phyloP scores from a whole-genome alignment of 1,140 invertebrate species.

The Drosophila burlai region DNA sequence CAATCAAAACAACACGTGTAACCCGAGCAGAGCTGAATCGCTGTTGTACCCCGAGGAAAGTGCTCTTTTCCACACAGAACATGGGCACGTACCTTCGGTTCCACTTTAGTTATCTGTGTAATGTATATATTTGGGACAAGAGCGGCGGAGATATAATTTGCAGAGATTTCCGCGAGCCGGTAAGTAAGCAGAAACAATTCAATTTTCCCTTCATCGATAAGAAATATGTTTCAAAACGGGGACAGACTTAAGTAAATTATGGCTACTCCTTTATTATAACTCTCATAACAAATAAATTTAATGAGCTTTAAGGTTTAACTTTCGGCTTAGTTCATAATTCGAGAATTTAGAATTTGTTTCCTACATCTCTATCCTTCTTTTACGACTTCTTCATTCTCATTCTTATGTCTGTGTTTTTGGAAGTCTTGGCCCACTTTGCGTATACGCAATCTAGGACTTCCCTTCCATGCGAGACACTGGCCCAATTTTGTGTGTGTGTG shows the following conservation, averaged over 20 bases:
- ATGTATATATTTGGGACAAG: conserved; percentile 25
- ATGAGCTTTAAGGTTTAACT: conserved; percentile 3
- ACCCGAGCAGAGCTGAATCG: neutral
- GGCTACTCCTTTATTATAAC: conserved; percentile 30
- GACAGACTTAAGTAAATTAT: neutral
- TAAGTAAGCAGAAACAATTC: conserved; percentile 30
- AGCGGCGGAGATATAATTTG: conserved; percentile 16
- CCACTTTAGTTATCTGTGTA: conserved; percentile 28
- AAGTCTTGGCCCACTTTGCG: conserved; percentile 12
- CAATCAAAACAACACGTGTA: conserved; percentile 5
- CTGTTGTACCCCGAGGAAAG: neutral
- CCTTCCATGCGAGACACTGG: neutral
- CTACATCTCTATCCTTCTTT: conserved; percentile 26
- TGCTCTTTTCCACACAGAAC: neutral
- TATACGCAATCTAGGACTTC: conserved; percentile 29
- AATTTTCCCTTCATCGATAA: conserved; percentile 40
- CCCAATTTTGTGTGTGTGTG: conserved; percentile 15
- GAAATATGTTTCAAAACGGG: neutral
- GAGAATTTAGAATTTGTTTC: conserved; percentile 32
- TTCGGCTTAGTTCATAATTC: conserved; percentile 26
- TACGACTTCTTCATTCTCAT: conserved; percentile 12
- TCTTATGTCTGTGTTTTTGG: neutral
- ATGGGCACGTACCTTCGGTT: conserved; percentile 13
- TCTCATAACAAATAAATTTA: conserved; percentile 34
- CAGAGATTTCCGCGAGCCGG: conserved; percentile 26